Conservation (phyloP, 30 jellyfish, hydroid and myxozoan genomes). For the Mastigias papua region DNA sequence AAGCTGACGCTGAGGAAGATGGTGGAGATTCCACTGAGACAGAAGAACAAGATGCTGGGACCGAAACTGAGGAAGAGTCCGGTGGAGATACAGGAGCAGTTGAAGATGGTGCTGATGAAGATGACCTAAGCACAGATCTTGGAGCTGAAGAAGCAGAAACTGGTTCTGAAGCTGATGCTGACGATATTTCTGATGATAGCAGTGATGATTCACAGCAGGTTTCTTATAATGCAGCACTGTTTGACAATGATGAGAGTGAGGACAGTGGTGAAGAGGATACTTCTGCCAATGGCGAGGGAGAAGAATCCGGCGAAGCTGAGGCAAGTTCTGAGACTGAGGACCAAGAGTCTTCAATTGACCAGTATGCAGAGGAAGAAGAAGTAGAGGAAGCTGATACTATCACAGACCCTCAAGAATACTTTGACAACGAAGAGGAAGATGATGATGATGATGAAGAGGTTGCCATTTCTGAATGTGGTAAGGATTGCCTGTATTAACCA, state of each 20-base stretch:
- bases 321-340: neutral
- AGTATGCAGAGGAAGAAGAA: constrained; percentile 44
- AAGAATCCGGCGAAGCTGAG: neutral
- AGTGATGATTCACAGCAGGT: constrained; percentile 30
- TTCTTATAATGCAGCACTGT: neutral
- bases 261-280: constrained; percentile 4
- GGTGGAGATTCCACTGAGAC: neutral
- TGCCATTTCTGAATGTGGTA: constrained; percentile 58
- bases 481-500: neutral
- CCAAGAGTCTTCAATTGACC: constrained; percentile 17
- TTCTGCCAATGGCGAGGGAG: neutral
- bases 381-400: constrained; percentile 25
- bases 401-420: constrained; percentile 55
- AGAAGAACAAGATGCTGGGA: constrained; percentile 18
- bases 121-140: neutral
- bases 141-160: constrained; percentile 24
- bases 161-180: constrained; percentile 9
- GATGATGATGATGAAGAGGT: constrained; percentile 68
- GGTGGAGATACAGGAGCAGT: constrained; percentile 15
- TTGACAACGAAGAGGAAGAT: constrained; percentile 68
- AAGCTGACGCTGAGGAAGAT: constrained; percentile 3
- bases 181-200: neutral
- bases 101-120: constrained; percentile 13
- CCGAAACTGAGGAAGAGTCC: neutral
- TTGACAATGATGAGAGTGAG: constrained; percentile 19